Percentiles rank a stretch among this genome's conserved stretches.
These are phyloP conservation scores for Nerophis ophidion DNA, from an alignment of 2,113 vertebrate genomes.

Conservation along the genomic window DNA sequence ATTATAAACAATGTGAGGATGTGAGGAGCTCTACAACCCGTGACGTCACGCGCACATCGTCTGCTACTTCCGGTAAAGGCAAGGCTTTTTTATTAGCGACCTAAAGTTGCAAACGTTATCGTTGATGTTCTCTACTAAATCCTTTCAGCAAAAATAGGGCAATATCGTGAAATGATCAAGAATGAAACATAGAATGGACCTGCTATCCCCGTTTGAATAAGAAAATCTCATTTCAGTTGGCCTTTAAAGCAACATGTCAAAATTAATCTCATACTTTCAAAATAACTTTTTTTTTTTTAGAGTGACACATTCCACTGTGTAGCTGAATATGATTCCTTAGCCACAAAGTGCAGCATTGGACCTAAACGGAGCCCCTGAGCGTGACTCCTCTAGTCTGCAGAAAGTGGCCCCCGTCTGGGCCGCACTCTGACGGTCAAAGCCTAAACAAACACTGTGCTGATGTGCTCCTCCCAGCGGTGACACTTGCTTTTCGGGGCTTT, in stretches of 20 bases:
- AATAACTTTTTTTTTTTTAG: constrained; percentile 39
- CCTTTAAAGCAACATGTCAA: constrained; percentile 25
- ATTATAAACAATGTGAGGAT: no score
- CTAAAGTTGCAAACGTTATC: no score
- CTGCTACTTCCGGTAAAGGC: no score
- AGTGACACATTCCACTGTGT: constrained; percentile 49
- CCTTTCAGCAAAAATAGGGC: no score
- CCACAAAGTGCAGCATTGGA: constrained; percentile 45
- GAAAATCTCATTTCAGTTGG: no score
- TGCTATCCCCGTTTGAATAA: no score
- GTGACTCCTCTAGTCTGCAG: constrained; percentile 32
- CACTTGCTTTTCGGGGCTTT: constrained; percentile 42
- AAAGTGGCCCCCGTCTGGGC: constrained; percentile 23
- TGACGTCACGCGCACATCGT: no score
- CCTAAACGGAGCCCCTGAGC: constrained; percentile 36
- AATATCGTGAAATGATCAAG: no score
- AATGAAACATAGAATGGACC: no score
- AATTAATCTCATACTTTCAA: constrained; percentile 32
- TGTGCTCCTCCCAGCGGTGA: constrained; percentile 34
- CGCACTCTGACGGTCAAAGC: constrained; percentile 24
- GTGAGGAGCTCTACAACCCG: no score
- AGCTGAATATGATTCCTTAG: constrained; percentile 49
- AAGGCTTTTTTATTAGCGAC: no score
- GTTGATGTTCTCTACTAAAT: no score
- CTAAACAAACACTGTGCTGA: constrained; percentile 51